A percentile compares a stretch with the other conserved stretches of the same genome.
These are phyloP conservation scores for Drosophila erecta DNA, from an alignment of 1,140 invertebrate genomes.

Conservation along the genomic window DNA sequence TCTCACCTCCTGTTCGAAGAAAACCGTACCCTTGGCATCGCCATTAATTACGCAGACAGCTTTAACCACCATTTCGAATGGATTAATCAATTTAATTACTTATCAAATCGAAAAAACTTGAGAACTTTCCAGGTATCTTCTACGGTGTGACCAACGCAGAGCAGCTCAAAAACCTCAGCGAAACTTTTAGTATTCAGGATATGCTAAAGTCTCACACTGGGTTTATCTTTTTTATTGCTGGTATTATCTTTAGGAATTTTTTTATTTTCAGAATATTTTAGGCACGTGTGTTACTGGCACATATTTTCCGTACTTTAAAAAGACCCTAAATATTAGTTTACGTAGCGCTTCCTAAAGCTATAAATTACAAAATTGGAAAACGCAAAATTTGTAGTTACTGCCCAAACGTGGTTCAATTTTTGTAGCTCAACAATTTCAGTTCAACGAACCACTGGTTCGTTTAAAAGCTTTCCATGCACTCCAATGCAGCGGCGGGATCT, in stretches of 20 bases:
- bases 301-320: too few species aligned
- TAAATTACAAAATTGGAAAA: too few species aligned
- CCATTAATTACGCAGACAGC: slow-evolving; percentile 94
- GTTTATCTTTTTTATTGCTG: too few species aligned
- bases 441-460: background rate
- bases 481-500: background rate
- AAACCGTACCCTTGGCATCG: slow-evolving; percentile 92
- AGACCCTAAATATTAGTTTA: too few species aligned
- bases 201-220: background rate
- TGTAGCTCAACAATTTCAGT: background rate
- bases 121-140: slow-evolving; percentile 17
- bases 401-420: background rate
- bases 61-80: slow-evolving; percentile 86
- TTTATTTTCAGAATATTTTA: too few species aligned
- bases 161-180: background rate
- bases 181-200: background rate
- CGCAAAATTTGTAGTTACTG: too few species aligned
- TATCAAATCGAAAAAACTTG: slow-evolving; percentile 9
- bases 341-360: too few species aligned
- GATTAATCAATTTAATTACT: slow-evolving; percentile 11
- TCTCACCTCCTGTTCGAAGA: slow-evolving; percentile 91
- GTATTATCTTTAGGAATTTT: too few species aligned
- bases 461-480: background rate
- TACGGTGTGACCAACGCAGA: background rate
- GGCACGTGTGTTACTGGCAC: too few species aligned